phyloP scores from a whole-genome alignment of 92 coral and sea anemone species.

The Zoanthus sansibaricus region DNA sequence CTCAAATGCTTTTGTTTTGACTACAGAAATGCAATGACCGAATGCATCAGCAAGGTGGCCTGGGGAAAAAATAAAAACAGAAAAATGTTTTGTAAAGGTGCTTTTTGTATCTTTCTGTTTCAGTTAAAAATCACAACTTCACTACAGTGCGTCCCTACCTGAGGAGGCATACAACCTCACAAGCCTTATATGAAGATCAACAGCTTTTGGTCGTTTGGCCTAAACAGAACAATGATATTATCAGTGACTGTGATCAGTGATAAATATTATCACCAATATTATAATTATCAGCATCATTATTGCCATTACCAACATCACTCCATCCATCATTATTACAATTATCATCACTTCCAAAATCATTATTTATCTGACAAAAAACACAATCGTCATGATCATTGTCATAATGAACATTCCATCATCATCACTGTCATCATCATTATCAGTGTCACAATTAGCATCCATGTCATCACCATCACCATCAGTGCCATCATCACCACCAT shows the following conservation, averaged over 20 bases:
- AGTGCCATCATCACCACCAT: neutral
- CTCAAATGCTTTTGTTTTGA: constrained; percentile 89
- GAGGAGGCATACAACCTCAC: constrained; percentile 70
- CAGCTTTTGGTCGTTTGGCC: constrained; percentile 92
- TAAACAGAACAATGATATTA: constrained; percentile 16
- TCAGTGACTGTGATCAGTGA: neutral
- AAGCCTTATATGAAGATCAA: constrained; percentile 80
- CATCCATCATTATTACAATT: neutral
- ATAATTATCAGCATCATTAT: neutral
- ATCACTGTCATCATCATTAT: neutral
- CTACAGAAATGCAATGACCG: constrained; percentile 87
- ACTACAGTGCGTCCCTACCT: constrained; percentile 20
- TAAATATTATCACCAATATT: neutral
- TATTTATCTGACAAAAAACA: too few species aligned
- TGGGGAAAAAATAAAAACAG: constrained; percentile 25
- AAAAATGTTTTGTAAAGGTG: neutral
- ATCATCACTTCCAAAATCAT: neutral
- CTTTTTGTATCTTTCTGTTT: too few species aligned
- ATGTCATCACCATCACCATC: neutral
- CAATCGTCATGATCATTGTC: neutral
- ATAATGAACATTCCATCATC: neutral
- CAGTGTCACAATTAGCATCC: neutral
- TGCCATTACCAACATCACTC: neutral
- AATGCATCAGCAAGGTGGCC: constrained; percentile 90
- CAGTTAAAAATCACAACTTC: neutral